Percentiles rank a stretch among this genome's conserved stretches.
phyloP scores from a whole-genome alignment of 2,888 invertebrate genomes.

The Cancer borealis region DNA sequence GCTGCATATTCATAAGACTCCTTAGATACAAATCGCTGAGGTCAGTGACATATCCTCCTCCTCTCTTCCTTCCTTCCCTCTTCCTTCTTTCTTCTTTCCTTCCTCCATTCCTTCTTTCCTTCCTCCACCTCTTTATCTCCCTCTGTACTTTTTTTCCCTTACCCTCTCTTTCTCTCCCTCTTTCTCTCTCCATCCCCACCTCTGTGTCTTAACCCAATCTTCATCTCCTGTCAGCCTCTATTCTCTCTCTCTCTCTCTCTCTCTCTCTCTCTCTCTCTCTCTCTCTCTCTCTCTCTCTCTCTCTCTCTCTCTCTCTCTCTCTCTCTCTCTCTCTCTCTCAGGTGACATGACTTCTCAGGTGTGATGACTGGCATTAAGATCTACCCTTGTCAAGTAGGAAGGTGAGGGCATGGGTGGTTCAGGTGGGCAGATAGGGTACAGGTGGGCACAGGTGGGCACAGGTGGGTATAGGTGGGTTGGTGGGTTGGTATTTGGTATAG shows the following conservation, averaged over 20 bases:
- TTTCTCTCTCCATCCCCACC: neutral
- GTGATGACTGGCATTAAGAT: neutral
- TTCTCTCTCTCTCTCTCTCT: neutral
- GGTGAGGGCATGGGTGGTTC: neutral
- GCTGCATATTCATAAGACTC: slow-evolving; percentile 12
- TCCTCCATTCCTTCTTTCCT: neutral
- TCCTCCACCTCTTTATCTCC: neutral
- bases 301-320: slow-evolving; percentile 40
- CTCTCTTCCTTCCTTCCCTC: neutral
- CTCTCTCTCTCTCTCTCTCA: slow-evolving; percentile 34
- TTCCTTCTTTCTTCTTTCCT: neutral
- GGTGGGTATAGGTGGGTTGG: neutral
- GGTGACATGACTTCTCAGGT: neutral
- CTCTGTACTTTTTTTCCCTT: neutral
- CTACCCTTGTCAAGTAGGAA: neutral
- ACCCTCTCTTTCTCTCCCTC: neutral
- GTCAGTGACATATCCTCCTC: neutral
- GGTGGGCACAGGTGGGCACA: neutral
- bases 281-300: slow-evolving; percentile 1
- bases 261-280: neutral
- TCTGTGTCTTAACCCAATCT: neutral
- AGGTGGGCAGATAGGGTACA: neutral
- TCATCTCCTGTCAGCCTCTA: neutral
- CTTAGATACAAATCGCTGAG: neutral
- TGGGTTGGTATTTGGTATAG: neutral